These are phyloP conservation scores for Amphiprion percula DNA, from an alignment of 2,113 vertebrate genomes.

Conservation along the genomic window DNA sequence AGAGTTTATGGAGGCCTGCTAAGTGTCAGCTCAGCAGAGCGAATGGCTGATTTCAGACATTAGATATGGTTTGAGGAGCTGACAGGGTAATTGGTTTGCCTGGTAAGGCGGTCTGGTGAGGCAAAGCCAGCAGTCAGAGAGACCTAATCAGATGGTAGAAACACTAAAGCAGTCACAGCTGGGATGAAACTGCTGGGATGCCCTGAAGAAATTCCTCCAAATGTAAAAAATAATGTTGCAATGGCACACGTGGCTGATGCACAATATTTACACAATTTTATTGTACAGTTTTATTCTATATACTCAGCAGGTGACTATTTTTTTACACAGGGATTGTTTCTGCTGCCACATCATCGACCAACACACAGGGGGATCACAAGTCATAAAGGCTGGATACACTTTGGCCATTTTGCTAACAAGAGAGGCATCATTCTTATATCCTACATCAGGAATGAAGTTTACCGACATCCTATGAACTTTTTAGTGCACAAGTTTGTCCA, in stretches of 20 bases:
- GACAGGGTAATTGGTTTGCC: constrained; percentile 25
- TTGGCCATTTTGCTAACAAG: too few species aligned
- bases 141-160: constrained; percentile 44
- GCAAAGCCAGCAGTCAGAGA: constrained; percentile 21
- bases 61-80: constrained; percentile 30
- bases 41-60: constrained; percentile 9
- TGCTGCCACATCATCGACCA: too few species aligned
- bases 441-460: too few species aligned
- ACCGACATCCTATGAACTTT: too few species aligned
- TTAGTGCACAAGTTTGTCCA: not conserved
- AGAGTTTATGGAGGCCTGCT: not conserved
- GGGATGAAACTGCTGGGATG: constrained; percentile 17
- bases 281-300: too few species aligned
- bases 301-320: too few species aligned
- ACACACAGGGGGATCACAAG: too few species aligned
- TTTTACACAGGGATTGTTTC: too few species aligned
- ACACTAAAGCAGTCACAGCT: constrained; percentile 3
- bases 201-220: constrained; percentile 28
- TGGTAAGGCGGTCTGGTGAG: constrained; percentile 8
- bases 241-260: not conserved
- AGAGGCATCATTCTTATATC: too few species aligned
- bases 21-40: constrained; percentile 37
- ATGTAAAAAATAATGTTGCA: constrained; percentile 2
- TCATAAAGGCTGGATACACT: too few species aligned
- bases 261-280: not conserved